These are phyloP conservation scores for Platerodrilus igneus DNA, from an alignment of 2,888 invertebrate genomes.

Conservation along the genomic window DNA sequence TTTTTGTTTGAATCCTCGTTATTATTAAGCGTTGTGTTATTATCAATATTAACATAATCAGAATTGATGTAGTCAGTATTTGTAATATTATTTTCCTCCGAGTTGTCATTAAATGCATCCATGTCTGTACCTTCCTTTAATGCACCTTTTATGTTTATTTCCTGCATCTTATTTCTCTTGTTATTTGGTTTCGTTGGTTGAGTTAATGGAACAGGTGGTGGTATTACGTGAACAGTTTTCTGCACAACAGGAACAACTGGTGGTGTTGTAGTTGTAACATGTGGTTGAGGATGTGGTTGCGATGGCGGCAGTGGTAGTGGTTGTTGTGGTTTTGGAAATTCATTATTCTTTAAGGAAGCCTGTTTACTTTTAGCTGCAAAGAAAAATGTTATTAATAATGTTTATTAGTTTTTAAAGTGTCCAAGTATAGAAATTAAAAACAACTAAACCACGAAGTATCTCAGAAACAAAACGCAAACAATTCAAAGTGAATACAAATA, in stretches of 20 bases:
- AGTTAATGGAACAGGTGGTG: constrained; percentile 37
- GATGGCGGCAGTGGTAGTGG: constrained; percentile 5
- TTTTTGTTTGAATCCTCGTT: constrained; percentile 25
- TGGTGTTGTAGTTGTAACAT: constrained; percentile 7
- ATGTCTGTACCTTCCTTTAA: constrained; percentile 59
- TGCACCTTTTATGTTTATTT: constrained; percentile 54
- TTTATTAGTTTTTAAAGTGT: too few species aligned
- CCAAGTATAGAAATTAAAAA: too few species aligned
- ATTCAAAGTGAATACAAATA: too few species aligned
- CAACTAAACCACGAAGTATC: too few species aligned
- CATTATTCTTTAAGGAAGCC: constrained; percentile 35
- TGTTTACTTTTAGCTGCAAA: constrained; percentile 38
- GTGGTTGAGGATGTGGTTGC: constrained; percentile 9
- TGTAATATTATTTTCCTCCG: constrained; percentile 15
- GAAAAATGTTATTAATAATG: too few species aligned
- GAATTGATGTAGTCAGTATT: constrained; percentile 17
- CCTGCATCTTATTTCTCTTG: constrained; percentile 51
- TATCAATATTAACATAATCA: constrained; percentile 19
- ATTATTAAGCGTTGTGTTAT: constrained; percentile 34
- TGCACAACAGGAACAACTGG: constrained; percentile 16
- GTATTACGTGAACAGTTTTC: constrained; percentile 21
- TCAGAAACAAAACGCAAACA: too few species aligned
- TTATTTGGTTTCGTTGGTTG: constrained; percentile 51
- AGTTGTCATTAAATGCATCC: constrained; percentile 53
- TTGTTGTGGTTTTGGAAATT: constrained; percentile 29